Evolutionary conservation across 2,797 vertebrate species (phyloP).

Genomic region (Lagorchestes hirsutus): DNA sequence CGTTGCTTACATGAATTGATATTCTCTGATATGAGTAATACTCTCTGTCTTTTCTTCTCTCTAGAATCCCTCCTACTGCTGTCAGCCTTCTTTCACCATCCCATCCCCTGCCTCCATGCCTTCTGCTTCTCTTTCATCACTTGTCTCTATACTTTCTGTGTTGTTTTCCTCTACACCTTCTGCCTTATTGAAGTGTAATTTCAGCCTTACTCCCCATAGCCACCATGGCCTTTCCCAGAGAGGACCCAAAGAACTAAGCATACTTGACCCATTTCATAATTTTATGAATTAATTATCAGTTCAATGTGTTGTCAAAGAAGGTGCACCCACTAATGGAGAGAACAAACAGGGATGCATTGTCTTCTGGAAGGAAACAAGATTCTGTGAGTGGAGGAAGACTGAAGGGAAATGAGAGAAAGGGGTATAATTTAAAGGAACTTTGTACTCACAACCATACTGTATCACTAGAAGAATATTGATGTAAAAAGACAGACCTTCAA

Average conservation of each 20-base stretch:
- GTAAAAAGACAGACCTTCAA: background rate
- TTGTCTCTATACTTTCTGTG: too few species aligned
- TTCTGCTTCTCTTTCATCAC: too few species aligned
- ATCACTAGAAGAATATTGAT: background rate
- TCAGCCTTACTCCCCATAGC: background rate
- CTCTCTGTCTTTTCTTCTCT: too few species aligned
- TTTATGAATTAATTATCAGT: background rate
- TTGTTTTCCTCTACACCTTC: too few species aligned
- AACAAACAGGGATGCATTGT: background rate
- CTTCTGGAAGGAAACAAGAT: background rate
- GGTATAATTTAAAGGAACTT: background rate
- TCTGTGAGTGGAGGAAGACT: background rate
- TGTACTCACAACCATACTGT: too few species aligned
- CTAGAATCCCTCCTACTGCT: too few species aligned
- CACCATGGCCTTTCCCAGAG: background rate
- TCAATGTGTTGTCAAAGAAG: background rate
- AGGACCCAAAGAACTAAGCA: background rate
- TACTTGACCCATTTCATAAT: background rate
- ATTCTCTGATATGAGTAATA: too few species aligned
- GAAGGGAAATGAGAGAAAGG: background rate
- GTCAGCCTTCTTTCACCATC: too few species aligned
- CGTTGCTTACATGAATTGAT: too few species aligned
- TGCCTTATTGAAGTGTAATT: too few species aligned
- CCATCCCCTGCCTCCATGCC: too few species aligned
- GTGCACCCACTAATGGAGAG: background rate